phyloP scores from a whole-genome alignment of 2,797 vertebrate genomes.

The Spinus pinus region DNA sequence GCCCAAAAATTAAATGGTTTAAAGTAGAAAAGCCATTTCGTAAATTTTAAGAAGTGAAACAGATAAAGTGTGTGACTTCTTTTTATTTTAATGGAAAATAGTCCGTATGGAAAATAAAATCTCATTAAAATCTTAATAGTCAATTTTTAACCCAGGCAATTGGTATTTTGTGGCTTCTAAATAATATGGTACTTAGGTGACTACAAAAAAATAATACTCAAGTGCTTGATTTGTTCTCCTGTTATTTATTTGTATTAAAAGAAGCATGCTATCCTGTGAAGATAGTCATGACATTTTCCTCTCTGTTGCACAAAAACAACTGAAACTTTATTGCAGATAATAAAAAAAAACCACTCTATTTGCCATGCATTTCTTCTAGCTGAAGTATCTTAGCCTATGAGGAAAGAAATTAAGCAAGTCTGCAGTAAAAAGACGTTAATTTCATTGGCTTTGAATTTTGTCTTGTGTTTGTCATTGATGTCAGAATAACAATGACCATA shows the following conservation, averaged over 20 bases:
- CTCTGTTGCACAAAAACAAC: neutral
- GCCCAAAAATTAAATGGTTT: neutral
- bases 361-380: neutral
- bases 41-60: neutral
- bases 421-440: neutral
- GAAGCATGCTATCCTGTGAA: neutral
- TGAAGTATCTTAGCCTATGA: neutral
- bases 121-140: neutral
- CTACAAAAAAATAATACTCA: neutral
- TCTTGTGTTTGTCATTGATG: neutral
- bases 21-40: constrained; percentile 1
- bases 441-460: neutral
- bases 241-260: neutral
- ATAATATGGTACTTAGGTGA: neutral
- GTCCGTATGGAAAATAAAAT: neutral
- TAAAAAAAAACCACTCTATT: neutral
- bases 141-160: neutral
- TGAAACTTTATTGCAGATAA: neutral
- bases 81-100: neutral
- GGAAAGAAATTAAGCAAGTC: neutral
- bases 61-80: neutral
- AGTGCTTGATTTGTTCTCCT: neutral
- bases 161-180: neutral
- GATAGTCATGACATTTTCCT: neutral
- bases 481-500: neutral